Percentiles rank a stretch among this genome's conserved stretches.
Conservation (phyloP, 2,888 invertebrate genomes). For the Callosobruchus maculatus region DNA sequence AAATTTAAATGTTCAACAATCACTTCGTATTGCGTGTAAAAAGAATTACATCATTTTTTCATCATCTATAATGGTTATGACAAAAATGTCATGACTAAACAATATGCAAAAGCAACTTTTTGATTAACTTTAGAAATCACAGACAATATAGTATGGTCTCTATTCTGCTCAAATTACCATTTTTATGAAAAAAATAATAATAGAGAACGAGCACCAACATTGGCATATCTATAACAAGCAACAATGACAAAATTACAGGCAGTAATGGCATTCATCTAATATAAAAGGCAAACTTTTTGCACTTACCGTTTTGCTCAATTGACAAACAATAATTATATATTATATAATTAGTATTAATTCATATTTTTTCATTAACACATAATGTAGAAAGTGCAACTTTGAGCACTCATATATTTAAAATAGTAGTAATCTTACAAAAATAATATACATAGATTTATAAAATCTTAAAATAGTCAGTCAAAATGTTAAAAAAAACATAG, state of each 20-base stretch:
- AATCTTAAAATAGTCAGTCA: background rate
- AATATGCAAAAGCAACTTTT: too few species aligned
- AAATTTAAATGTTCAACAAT: background rate
- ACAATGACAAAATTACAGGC: background rate
- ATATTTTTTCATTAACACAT: background rate
- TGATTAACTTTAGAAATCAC: too few species aligned
- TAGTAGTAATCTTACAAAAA: background rate
- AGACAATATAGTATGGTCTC: too few species aligned
- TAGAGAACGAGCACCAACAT: background rate
- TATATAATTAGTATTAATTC: background rate
- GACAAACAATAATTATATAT: background rate
- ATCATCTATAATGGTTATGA: too few species aligned
- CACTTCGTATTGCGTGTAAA: too few species aligned
- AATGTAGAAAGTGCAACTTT: background rate
- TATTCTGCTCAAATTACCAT: background rate
- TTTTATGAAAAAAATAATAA: background rate
- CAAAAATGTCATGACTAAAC: too few species aligned
- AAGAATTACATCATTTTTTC: too few species aligned
- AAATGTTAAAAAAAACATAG: background rate
- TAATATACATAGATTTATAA: background rate
- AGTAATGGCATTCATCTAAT: background rate
- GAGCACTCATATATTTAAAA: background rate
- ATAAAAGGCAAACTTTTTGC: background rate
- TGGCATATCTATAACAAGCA: background rate
- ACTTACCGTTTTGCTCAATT: background rate